Percentiles rank a stretch among this genome's conserved stretches.
Conservation (phyloP, 2,888 invertebrate genomes). For the Drosophila prostipennis region DNA sequence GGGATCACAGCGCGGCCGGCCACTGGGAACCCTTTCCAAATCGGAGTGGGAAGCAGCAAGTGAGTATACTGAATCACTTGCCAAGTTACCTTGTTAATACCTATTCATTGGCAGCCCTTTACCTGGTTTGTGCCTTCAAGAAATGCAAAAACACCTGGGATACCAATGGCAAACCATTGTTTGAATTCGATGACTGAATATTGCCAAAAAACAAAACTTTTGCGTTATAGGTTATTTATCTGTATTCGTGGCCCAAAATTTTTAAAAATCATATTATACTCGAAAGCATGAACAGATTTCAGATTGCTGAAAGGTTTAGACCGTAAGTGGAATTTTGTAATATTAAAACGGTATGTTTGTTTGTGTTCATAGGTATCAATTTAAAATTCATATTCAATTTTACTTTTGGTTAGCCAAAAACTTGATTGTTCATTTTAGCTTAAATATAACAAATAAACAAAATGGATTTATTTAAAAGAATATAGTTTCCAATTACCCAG, state of each 20-base stretch:
- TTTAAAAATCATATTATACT: conserved; percentile 26
- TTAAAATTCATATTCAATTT: not conserved
- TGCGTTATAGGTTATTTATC: conserved; percentile 1
- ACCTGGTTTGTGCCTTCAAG: conserved; percentile 93
- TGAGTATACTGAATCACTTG: conserved; percentile 83
- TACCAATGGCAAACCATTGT: conserved; percentile 63
- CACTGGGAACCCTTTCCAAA: conserved; percentile 92
- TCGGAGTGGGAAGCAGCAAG: conserved; percentile 97
- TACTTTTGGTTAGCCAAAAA: not conserved
- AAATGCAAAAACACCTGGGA: conserved; percentile 86
- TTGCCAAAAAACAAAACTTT: not conserved
- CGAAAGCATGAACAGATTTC: conserved; percentile 41
- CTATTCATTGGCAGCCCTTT: conserved; percentile 88
- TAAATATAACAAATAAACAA: not conserved
- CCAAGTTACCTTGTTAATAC: conserved; percentile 1
- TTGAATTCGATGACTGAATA: conserved; percentile 64
- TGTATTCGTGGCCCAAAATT: conserved; percentile 1
- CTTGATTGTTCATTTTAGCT: conserved; percentile 1
- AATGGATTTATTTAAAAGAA: not conserved
- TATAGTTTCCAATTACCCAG: too few species aligned
- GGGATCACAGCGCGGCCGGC: conserved; percentile 81
- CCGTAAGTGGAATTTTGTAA: not conserved
- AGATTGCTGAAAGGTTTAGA: conserved; percentile 5
- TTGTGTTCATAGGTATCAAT: conserved; percentile 11
- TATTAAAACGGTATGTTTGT: not conserved